Evolutionary conservation across 2,888 invertebrate genomes (phyloP).

Genomic region (Fabriciana adippe): DNA sequence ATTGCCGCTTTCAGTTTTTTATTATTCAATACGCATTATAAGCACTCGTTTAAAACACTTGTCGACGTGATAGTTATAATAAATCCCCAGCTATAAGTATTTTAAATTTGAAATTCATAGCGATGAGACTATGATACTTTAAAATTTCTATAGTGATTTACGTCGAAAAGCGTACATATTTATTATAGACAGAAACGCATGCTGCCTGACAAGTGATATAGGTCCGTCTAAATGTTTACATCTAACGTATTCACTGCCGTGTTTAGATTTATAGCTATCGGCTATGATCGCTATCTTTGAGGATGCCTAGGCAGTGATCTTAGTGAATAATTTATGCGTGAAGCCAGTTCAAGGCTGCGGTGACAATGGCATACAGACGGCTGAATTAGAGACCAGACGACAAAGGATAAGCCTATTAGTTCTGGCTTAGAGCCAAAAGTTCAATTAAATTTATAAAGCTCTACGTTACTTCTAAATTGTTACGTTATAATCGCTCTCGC

Average conservation of each 20-base stretch:
- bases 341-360: conserved; percentile 27
- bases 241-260: conserved; percentile 19
- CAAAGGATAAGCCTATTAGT: conserved; percentile 1
- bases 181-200: not conserved
- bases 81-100: not conserved
- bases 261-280: conserved; percentile 30
- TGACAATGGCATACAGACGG: conserved; percentile 14
- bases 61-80: conserved; percentile 8
- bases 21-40: conserved; percentile 11
- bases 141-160: conserved; percentile 15
- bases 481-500: too few relatives aligned
- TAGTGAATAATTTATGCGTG: conserved; percentile 26
- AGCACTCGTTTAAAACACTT: conserved; percentile 1
- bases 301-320: conserved; percentile 20
- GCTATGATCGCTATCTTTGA: conserved; percentile 31
- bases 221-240: conserved; percentile 17
- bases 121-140: not conserved
- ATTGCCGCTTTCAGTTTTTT: conserved; percentile 1
- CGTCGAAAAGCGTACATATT: conserved; percentile 2
- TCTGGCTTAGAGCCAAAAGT: not conserved
- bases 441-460: too few relatives aligned
- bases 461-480: too few relatives aligned
- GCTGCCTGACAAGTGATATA: conserved; percentile 9
- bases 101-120: not conserved
- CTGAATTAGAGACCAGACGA: conserved; percentile 1